Conservation (phyloP, 2,888 invertebrate genomes). For the Stictocephala bisonia region DNA sequence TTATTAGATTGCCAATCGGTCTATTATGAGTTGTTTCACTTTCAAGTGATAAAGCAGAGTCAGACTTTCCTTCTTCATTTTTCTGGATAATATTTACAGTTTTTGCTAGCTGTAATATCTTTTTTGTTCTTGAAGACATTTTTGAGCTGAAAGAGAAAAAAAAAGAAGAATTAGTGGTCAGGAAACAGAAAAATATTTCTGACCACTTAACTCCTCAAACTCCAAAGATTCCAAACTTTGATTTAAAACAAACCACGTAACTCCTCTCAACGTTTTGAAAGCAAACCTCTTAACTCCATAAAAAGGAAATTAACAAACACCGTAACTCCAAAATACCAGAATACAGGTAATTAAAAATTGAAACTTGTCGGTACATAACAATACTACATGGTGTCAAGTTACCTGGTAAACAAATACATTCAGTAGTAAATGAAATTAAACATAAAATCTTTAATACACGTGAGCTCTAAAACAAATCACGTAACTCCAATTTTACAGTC, state of each 20-base stretch:
- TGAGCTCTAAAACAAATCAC: not conserved
- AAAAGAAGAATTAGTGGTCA: conserved; percentile 23
- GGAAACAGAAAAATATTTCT: not conserved
- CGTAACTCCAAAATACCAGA: conserved; percentile 9
- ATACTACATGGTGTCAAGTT: too few relatives aligned
- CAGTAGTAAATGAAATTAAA: not conserved
- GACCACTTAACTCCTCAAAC: conserved; percentile 23
- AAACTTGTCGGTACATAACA: not conserved
- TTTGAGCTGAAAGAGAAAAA: conserved; percentile 22
- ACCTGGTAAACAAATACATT: too few relatives aligned
- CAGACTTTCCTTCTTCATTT: not conserved
- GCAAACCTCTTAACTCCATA: conserved; percentile 13
- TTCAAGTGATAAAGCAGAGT: not conserved
- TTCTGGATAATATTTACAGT: not conserved
- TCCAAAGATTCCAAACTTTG: not conserved
- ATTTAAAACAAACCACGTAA: conserved; percentile 15
- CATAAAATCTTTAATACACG: not conserved
- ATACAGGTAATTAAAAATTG: not conserved
- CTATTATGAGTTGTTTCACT: not conserved
- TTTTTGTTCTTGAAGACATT: conserved; percentile 32
- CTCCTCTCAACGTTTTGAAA: not conserved
- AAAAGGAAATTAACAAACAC: not conserved
- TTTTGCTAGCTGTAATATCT: conserved; percentile 17
- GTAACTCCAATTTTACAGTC: conserved; percentile 4
- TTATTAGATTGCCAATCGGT: too few relatives aligned